Percentiles rank a stretch among this genome's conserved stretches.
phyloP scores from a whole-genome alignment of 2,888 invertebrate species.

The Trypoxylon attenuatum region DNA sequence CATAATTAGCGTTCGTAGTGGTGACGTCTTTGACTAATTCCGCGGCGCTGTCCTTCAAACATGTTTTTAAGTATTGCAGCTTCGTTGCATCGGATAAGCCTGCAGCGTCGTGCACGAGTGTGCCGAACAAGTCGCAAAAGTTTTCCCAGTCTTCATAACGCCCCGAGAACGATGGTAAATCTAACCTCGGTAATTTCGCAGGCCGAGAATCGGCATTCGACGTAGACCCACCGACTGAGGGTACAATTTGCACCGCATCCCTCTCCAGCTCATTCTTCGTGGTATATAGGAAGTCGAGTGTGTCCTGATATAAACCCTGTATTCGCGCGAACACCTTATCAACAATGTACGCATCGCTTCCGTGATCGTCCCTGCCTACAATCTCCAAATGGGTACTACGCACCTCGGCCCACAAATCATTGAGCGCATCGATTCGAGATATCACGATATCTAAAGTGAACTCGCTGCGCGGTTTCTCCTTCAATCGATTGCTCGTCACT shows the following conservation, averaged over 20 bases:
- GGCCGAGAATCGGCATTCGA: not conserved
- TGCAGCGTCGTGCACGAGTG: slow-evolving; percentile 14
- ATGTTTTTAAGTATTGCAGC: slow-evolving; percentile 4
- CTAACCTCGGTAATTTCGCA: not conserved
- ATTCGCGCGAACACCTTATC: not conserved
- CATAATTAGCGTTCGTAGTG: slow-evolving; percentile 18
- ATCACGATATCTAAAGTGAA: too few relatives aligned
- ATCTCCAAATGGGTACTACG: not conserved
- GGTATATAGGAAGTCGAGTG: not conserved
- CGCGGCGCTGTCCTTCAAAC: slow-evolving; percentile 6
- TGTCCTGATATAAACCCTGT: not conserved
- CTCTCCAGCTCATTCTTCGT: not conserved
- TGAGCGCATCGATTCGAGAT: not conserved
- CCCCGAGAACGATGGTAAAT: slow-evolving; percentile 24
- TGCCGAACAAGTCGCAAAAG: slow-evolving; percentile 18
- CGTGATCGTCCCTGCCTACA: not conserved
- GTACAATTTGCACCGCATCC: too few relatives aligned
- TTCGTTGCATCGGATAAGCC: slow-evolving; percentile 15
- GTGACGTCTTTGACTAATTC: slow-evolving; percentile 16
- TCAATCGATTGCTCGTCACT: too few relatives aligned
- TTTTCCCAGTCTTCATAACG: slow-evolving; percentile 24
- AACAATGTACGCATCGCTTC: not conserved
- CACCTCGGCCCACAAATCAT: not conserved
- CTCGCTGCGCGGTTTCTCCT: too few relatives aligned
- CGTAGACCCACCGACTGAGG: not conserved